phyloP scores from a whole-genome alignment of 2,888 invertebrate genomes.

The Drosophila multiciliata region DNA sequence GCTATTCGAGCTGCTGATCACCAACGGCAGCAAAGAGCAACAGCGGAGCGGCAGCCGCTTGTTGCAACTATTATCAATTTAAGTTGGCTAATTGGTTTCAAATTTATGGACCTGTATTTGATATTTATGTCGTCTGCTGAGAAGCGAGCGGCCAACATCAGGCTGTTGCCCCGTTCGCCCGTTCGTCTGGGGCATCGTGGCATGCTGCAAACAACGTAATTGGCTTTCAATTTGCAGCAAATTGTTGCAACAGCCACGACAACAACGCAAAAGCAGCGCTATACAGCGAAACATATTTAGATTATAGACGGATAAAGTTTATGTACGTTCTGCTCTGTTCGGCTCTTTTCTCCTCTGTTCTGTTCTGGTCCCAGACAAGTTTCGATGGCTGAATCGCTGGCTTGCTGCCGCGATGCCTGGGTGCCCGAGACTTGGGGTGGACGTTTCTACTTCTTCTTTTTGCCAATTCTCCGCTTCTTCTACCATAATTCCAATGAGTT shows the following conservation, averaged over 20 bases:
- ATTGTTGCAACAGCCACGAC: constrained; percentile 82
- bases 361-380: constrained; percentile 37
- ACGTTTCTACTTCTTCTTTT: constrained; percentile 21
- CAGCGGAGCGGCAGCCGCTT: constrained; percentile 47
- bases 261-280: constrained; percentile 49
- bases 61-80: constrained; percentile 83
- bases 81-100: constrained; percentile 84
- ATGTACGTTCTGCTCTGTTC: constrained; percentile 64
- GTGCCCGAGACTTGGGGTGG: constrained; percentile 23
- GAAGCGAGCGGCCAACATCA: constrained; percentile 27
- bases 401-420: constrained; percentile 4
- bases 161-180: constrained; percentile 26
- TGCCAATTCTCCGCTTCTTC: constrained; percentile 32
- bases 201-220: constrained; percentile 82
- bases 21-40: constrained; percentile 30
- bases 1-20: constrained; percentile 42
- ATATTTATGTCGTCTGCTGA: constrained; percentile 82
- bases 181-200: constrained; percentile 53
- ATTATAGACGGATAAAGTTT: constrained; percentile 80
- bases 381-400: constrained; percentile 7
- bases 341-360: constrained; percentile 37
- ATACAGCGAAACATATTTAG: constrained; percentile 72
- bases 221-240: constrained; percentile 84
- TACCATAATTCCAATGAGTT: constrained; percentile 77
- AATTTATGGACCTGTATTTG: constrained; percentile 84